Evolutionary conservation across 2,797 vertebrate species (phyloP).

Genomic region (Sebastes goodei): DNA sequence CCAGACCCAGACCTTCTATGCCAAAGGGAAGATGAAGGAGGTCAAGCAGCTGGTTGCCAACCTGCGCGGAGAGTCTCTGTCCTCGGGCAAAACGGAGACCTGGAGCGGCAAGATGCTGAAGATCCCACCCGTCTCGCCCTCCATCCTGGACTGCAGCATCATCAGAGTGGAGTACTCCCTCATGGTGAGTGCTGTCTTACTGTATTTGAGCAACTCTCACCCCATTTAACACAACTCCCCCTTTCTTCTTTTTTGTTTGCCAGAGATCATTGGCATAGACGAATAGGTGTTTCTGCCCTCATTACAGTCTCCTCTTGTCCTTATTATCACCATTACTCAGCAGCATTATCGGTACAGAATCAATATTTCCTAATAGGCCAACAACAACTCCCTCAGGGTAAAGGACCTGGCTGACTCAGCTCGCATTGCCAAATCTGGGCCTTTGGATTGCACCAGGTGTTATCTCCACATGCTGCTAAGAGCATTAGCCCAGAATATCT

Average conservation of each 20-base stretch:
- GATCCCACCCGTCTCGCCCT: slow-evolving; percentile 96
- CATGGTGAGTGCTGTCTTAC: slow-evolving; percentile 83
- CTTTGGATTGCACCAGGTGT: slow-evolving; percentile 67
- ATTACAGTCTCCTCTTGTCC: background rate
- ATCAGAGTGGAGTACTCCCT: slow-evolving; percentile 97
- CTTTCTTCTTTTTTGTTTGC: background rate
- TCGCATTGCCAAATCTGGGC: slow-evolving; percentile 39
- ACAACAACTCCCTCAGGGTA: slow-evolving; percentile 6
- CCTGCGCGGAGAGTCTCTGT: slow-evolving; percentile 94
- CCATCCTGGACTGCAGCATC: slow-evolving; percentile 97
- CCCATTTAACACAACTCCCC: background rate
- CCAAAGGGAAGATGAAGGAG: slow-evolving; percentile 99
- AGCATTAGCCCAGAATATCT: slow-evolving; percentile 79
- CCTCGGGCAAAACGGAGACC: slow-evolving; percentile 96
- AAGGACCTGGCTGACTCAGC: slow-evolving; percentile 52
- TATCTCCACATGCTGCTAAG: slow-evolving; percentile 73
- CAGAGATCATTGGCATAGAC: background rate
- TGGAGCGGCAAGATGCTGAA: slow-evolving; percentile 98
- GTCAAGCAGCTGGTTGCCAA: slow-evolving; percentile 96
- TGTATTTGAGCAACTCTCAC: background rate
- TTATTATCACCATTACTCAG: background rate
- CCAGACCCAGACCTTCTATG: slow-evolving; percentile 97
- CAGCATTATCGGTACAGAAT: slow-evolving; percentile 19
- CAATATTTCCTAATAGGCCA: slow-evolving; percentile 43
- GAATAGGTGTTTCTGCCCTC: background rate